Evolutionary conservation across 2,113 vertebrate genomes (phyloP).

Genomic region (Anseranas semipalmata): DNA sequence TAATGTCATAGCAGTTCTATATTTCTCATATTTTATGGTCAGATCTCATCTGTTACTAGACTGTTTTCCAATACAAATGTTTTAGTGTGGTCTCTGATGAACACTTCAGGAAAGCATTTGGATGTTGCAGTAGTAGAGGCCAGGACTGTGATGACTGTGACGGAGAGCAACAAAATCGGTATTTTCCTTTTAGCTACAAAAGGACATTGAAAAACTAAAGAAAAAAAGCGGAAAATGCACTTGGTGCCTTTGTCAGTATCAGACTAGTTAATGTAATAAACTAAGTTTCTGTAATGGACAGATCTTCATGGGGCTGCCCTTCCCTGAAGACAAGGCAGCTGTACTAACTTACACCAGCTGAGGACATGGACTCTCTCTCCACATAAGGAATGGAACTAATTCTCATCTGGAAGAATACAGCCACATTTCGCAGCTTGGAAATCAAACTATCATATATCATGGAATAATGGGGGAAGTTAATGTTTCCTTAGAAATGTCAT

Average conservation of each 20-base stretch:
- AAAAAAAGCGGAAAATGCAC: not conserved
- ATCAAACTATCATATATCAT: not conserved
- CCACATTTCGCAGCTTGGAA: not conserved
- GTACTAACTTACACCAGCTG: not conserved
- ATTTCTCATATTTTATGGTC: conserved; percentile 35
- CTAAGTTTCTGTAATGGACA: not conserved
- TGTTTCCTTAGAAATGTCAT: not conserved
- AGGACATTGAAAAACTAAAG: not conserved
- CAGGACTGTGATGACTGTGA: not conserved
- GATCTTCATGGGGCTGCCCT: not conserved
- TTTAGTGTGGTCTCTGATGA: not conserved
- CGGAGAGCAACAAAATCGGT: not conserved
- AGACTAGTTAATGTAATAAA: not conserved
- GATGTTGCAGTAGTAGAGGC: not conserved
- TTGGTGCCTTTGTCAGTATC: not conserved
- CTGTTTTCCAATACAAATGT: conserved; percentile 12
- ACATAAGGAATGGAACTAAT: not conserved
- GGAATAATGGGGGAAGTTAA: not conserved
- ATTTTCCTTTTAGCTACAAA: not conserved
- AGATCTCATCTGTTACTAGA: conserved; percentile 38
- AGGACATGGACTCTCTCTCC: not conserved
- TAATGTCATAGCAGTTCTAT: not conserved
- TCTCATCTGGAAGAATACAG: not conserved
- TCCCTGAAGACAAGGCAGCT: not conserved
- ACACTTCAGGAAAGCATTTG: not conserved